Evolutionary conservation across 2,888 invertebrate species (phyloP).

Genomic region (Ctena decussata): DNA sequence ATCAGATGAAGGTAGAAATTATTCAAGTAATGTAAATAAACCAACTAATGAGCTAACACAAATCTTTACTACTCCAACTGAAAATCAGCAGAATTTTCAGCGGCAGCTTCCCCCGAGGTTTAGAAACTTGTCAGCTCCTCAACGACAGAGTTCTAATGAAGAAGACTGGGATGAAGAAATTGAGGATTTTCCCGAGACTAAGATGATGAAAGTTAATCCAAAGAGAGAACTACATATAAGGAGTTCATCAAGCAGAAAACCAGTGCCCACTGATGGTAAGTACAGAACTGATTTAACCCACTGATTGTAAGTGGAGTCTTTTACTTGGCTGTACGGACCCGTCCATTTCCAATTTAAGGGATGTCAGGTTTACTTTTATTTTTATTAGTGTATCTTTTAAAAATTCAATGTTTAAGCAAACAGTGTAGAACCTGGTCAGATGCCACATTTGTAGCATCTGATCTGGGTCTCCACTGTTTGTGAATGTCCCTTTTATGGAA

Average conservation of each 20-base stretch:
- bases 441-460: too few relatives aligned
- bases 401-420: too few relatives aligned
- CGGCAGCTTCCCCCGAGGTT: not conserved
- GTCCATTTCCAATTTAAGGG: too few relatives aligned
- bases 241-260: not conserved
- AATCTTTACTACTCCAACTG: not conserved
- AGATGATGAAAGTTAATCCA: not conserved
- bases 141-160: not conserved
- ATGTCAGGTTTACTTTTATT: too few relatives aligned
- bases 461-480: too few relatives aligned
- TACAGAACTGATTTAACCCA: too few relatives aligned
- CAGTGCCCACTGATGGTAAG: not conserved
- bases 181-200: conserved; percentile 43
- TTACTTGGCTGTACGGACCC: too few relatives aligned
- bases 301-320: too few relatives aligned
- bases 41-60: not conserved
- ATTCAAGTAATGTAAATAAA: not conserved
- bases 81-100: not conserved
- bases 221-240: not conserved
- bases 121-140: not conserved
- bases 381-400: too few relatives aligned
- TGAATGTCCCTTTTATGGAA: too few relatives aligned
- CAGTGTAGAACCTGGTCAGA: too few relatives aligned
- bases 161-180: conserved; percentile 68
- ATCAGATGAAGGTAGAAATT: not conserved